Evolutionary conservation across 2,113 vertebrate species (phyloP), one percentile per base, ranked within the genome.

Genomic region (Cacatua alba): DNA sequence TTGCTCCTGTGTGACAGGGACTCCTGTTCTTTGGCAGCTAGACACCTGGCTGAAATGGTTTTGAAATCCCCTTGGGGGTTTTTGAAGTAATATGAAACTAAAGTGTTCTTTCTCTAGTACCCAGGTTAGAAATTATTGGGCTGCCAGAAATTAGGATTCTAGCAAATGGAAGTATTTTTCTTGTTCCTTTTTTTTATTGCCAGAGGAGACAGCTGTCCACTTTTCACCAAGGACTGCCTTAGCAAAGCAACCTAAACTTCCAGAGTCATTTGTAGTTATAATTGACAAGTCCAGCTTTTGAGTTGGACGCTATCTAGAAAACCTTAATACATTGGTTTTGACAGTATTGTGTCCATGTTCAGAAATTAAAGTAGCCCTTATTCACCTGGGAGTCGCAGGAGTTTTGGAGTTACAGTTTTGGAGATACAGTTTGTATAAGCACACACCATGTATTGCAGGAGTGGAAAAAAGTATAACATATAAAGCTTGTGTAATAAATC

Each of bases 131-230:
- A 76, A 69, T 72, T 65, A 46, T 24, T 49, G 2, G 10, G 35
- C 25, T 86, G 41, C 17, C 1, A 1, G 26, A 70, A 70, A 52
- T 52, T 10, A 79, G n/a, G n/a, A 35, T 57, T 74, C 8, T 55
- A 80, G 9, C 44, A 70, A 80, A 76, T 23, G 2, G 3, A 75
- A 77, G 5, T 8, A 0, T 0, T 55, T 69, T 41, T 52, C 5
- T 2, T 26, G 0, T 11, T 55, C 31, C 21, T 41, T 46, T 48
- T 70, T 75, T 51, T 75, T 15, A 19, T 64, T 88, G 9, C 6
- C 15, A 35, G 35, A 39, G 18, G 13, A 49, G 15, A 39, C 5
- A 29, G 19, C 31, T 83, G 17, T 35, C 33, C 10, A 20, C 7
- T 93, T 63, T 82, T 74, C 35, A 64, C 13, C 43, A 62, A 83